phyloP scores from a whole-genome alignment of 1,140 invertebrate species.

The Formica exsecta region DNA sequence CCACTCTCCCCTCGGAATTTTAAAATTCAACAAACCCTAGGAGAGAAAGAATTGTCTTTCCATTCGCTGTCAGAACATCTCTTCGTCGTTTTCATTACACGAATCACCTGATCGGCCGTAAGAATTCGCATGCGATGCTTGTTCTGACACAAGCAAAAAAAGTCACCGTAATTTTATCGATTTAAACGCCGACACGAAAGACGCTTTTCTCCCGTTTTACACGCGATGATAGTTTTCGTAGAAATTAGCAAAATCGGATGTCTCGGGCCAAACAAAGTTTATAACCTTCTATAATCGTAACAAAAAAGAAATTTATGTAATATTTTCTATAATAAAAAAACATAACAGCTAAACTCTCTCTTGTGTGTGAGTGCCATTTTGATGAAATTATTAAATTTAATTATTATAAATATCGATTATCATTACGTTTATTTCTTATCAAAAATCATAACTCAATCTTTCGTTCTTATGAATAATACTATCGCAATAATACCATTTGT shows the following conservation, averaged over 20 bases:
- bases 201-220: conserved; percentile 7
- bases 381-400: neutral
- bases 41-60: conserved; percentile 51
- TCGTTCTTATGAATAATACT: neutral
- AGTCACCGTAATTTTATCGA: conserved; percentile 20
- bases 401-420: conserved; percentile 2
- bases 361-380: neutral
- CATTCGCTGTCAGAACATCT: conserved; percentile 44
- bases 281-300: neutral
- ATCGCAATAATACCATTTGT: neutral
- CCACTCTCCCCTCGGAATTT: conserved; percentile 10
- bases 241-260: conserved; percentile 30
- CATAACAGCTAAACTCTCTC: neutral
- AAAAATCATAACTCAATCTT: neutral
- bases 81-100: neutral
- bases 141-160: neutral
- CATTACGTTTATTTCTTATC: neutral
- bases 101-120: conserved; percentile 20
- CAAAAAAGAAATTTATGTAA: conserved; percentile 22
- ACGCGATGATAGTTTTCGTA: neutral
- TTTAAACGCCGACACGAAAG: neutral
- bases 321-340: neutral
- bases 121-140: conserved; percentile 51
- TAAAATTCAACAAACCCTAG: conserved; percentile 72
- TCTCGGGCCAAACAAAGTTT: conserved; percentile 13